Conservation (phyloP, 2,888 invertebrate species). For the Apamea crenata region DNA sequence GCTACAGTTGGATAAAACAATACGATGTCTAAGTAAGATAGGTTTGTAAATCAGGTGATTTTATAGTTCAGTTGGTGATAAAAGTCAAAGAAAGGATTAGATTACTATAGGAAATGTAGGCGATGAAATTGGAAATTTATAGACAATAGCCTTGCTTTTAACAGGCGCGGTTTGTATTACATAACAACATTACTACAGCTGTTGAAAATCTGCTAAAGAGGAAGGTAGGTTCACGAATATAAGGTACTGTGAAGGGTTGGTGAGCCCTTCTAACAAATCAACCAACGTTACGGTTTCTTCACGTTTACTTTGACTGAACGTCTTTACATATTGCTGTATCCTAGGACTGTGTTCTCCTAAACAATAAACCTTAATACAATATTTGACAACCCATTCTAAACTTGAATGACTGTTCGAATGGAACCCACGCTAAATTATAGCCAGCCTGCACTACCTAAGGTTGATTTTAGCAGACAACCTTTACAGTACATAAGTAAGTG, state of each 20-base stretch:
- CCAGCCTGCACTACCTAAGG: too few species aligned
- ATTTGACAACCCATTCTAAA: too few species aligned
- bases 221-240: neutral
- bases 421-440: too few species aligned
- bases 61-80: slow-evolving; percentile 38
- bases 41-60: slow-evolving; percentile 23
- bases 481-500: neutral
- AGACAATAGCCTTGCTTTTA: slow-evolving; percentile 14
- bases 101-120: slow-evolving; percentile 33
- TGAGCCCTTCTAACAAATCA: too few species aligned
- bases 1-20: slow-evolving; percentile 37
- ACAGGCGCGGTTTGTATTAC: slow-evolving; percentile 9
- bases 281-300: too few species aligned
- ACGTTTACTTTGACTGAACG: too few species aligned
- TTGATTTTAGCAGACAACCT: too few species aligned
- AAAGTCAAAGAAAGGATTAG: slow-evolving; percentile 47
- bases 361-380: too few species aligned
- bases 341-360: too few species aligned
- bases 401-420: too few species aligned
- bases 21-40: slow-evolving; percentile 12
- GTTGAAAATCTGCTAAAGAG: neutral
- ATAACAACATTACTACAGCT: neutral
- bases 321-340: too few species aligned
- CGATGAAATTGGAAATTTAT: slow-evolving; percentile 46
- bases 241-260: neutral